Percentiles rank a stretch among this genome's conserved stretches.
Evolutionary conservation across 1,140 invertebrate species (phyloP).

Genomic region (Zaprionus nigranus): DNA sequence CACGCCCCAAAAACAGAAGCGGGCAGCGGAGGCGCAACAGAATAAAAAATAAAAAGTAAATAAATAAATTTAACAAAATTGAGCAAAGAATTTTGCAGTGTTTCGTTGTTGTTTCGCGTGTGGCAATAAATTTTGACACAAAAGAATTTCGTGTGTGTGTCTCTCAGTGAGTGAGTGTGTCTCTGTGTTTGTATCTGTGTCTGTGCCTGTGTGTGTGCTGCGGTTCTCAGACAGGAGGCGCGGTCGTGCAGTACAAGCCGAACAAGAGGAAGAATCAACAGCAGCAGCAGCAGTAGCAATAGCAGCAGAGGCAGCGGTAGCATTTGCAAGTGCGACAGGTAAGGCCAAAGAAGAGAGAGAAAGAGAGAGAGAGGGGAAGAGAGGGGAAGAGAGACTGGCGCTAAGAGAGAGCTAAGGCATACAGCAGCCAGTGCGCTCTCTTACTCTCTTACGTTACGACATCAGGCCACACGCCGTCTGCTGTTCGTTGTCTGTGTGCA

Average conservation of each 20-base stretch:
- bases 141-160: slow-evolving; percentile 55
- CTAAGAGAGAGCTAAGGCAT: slow-evolving; percentile 28
- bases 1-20: slow-evolving; percentile 47
- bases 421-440: slow-evolving; percentile 15
- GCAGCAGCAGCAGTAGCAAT: slow-evolving; percentile 13
- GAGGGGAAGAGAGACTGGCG: slow-evolving; percentile 12
- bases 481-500: slow-evolving; percentile 12
- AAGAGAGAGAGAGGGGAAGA: slow-evolving; percentile 23
- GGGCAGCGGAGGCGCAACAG: slow-evolving; percentile 30
- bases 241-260: slow-evolving; percentile 66
- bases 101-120: slow-evolving; percentile 67
- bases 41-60: slow-evolving; percentile 23
- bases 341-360: slow-evolving; percentile 30
- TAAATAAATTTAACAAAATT: slow-evolving; percentile 54
- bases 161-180: slow-evolving; percentile 26
- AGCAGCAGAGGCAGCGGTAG: slow-evolving; percentile 27
- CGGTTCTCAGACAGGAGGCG: slow-evolving; percentile 61
- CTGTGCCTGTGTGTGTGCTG: slow-evolving; percentile 11
- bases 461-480: slow-evolving; percentile 64
- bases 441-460: slow-evolving; percentile 62
- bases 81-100: slow-evolving; percentile 59
- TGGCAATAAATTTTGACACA: slow-evolving; percentile 72
- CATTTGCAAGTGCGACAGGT: slow-evolving; percentile 42
- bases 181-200: slow-evolving; percentile 2
- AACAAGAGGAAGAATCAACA: slow-evolving; percentile 26